Evolutionary conservation across 2,113 vertebrate genomes (phyloP).

Genomic region (Heterotilapia buettikoferi): DNA sequence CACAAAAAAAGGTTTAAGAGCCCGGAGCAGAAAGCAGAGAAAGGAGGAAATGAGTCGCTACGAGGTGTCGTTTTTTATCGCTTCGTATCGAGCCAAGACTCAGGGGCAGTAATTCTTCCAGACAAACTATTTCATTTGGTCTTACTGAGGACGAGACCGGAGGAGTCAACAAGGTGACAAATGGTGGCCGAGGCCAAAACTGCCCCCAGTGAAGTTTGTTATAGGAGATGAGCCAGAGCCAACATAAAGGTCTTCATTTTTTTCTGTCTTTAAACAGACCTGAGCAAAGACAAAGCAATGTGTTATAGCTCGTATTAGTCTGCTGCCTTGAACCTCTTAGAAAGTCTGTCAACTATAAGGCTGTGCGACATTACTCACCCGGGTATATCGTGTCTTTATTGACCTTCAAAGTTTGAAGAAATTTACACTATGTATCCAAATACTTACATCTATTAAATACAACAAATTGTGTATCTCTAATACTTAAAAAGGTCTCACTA

Average conservation of each 20-base stretch:
- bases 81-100: not conserved
- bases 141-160: not conserved
- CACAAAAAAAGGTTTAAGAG: not conserved
- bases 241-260: not conserved
- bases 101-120: not conserved
- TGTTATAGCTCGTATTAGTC: not conserved
- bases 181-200: not conserved
- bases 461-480: no score
- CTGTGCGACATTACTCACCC: not conserved
- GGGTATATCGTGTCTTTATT: not conserved
- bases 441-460: not conserved
- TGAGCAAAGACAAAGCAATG: not conserved
- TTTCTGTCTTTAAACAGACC: not conserved
- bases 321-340: not conserved
- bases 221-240: not conserved
- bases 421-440: not conserved
- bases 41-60: not conserved
- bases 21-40: not conserved
- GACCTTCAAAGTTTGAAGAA: not conserved
- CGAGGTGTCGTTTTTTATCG: not conserved
- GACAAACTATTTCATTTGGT: not conserved
- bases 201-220: not conserved
- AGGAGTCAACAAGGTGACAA: not conserved
- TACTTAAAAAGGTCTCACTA: no score
- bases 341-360: rapidly evolving